A percentile compares a stretch with the other conserved stretches of the same genome.
phyloP scores from a whole-genome alignment of 2,113 vertebrate species.

The Lichenostomus cassidix region DNA sequence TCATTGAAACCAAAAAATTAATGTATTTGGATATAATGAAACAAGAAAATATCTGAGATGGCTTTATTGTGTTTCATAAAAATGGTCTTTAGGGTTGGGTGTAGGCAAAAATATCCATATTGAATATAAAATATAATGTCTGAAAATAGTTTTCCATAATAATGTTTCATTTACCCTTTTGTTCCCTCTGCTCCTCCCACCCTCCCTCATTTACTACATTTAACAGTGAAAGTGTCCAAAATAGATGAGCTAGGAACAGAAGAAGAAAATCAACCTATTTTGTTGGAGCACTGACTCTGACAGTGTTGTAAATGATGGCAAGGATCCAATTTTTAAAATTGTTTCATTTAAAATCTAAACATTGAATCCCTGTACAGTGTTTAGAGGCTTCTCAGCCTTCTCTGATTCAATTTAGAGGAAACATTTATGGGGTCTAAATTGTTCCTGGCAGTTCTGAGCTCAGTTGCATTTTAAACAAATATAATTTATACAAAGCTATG shows the following conservation, averaged over 20 bases:
- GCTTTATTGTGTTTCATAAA: slow-evolving; percentile 25
- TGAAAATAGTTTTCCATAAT: not conserved
- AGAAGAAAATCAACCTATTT: slow-evolving; percentile 18
- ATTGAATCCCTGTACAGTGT: slow-evolving; percentile 50
- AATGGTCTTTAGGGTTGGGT: not conserved
- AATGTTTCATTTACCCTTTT: not conserved
- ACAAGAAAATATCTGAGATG: slow-evolving; percentile 16
- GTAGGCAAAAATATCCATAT: not conserved
- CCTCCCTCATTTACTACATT: not conserved
- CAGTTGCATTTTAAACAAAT: slow-evolving; percentile 66
- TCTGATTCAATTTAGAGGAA: slow-evolving; percentile 72
- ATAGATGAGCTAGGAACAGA: not conserved
- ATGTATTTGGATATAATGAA: slow-evolving; percentile 33
- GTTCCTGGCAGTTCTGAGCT: slow-evolving; percentile 58
- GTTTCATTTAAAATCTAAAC: slow-evolving; percentile 68
- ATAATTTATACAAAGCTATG: slow-evolving; percentile 47
- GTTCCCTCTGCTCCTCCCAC: not conserved
- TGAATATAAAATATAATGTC: slow-evolving; percentile 9
- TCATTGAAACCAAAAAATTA: slow-evolving; percentile 37
- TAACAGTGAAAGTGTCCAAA: not conserved
- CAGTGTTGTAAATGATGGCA: slow-evolving; percentile 23
- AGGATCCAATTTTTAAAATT: slow-evolving; percentile 53
- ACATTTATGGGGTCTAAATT: slow-evolving; percentile 68
- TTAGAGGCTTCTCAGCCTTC: slow-evolving; percentile 56
- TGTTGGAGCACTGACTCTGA: not conserved